phyloP scores from a whole-genome alignment of 2,113 vertebrate genomes.

The Leptocoma aspasia region DNA sequence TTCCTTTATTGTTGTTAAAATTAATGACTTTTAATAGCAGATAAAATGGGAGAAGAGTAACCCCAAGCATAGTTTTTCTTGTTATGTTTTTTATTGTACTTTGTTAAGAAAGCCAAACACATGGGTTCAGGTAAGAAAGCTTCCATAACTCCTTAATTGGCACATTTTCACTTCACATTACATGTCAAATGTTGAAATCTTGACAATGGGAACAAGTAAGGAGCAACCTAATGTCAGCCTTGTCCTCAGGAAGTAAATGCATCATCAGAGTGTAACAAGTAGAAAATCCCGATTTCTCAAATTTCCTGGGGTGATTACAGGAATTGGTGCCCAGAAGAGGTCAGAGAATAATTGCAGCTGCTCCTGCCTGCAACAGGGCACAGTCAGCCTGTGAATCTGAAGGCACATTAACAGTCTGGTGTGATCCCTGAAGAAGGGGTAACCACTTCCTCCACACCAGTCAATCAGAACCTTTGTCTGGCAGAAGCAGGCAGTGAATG shows the following conservation, averaged over 20 bases:
- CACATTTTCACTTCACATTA: neutral
- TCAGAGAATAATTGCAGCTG: neutral
- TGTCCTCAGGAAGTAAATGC: constrained; percentile 3
- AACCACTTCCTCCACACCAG: neutral
- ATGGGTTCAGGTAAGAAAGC: neutral
- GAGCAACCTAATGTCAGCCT: neutral
- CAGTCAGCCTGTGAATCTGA: neutral
- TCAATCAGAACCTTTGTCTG: neutral
- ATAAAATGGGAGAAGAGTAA: neutral
- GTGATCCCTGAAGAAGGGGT: neutral
- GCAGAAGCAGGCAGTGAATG: neutral
- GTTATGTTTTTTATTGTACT: neutral
- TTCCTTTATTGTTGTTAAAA: neutral
- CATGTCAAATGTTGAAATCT: neutral
- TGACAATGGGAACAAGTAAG: neutral
- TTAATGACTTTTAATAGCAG: neutral
- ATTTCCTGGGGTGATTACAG: neutral
- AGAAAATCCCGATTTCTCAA: neutral
- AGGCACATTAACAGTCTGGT: neutral
- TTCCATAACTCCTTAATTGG: neutral
- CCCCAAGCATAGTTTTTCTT: neutral
- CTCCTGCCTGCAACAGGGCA: neutral
- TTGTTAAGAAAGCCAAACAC: neutral
- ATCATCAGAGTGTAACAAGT: neutral
- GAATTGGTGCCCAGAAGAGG: neutral